Base-by-base conservation (phyloP, 2,113 vertebrate genomes). In the Nothobranchius furzeri region DNA sequence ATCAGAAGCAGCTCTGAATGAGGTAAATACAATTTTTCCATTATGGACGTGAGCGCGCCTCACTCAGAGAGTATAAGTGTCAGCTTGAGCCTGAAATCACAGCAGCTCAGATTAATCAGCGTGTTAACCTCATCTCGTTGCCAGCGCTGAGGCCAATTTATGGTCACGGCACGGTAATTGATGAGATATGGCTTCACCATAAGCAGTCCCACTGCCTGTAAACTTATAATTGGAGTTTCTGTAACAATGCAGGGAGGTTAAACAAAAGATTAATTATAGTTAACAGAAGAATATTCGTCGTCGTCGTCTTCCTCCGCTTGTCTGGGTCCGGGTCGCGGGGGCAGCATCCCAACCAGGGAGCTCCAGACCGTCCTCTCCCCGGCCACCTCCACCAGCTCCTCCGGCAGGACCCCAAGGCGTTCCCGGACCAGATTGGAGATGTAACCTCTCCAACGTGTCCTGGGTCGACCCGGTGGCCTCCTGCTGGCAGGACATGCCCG, bases 211-310 rank as follows among this genome's bases (percentile, higher is more conserved):
- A 77, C 80, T 80, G 86, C 85, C 88, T 86, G 88, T 85, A 89
- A 90, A 90, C 88, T 90, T 89, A 86, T 91, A 91, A 91, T 89
- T 89, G 85, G 83, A 90, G 81, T 91, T 91, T 89, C 88, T 85
- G 86, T 87, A 82, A 87, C 86, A 88, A 87, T 87, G 83, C 76
- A 55, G 76, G 13, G 71, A 84, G 87, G 87, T 91, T 89, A 88
- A 87, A 85, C 82, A 83, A 84, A 88, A 68, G 82, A 90, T 90
- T 88, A 88, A 88, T 87, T 83, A 88, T 80, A 89, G 89, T 91
- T 89, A 89, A 89, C 87, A 85, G 86, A 88, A 88, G 78, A 84
- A 85, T 88, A 87, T 86, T 87, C 85, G 82, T 82, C 86, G 85
- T 51, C 20, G 20, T 20, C 20, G 20, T 20, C 20, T 20, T 20